A percentile compares a stretch with the other conserved stretches of the same genome.
Evolutionary conservation across 1,140 invertebrate species (phyloP).

Genomic region (Glossosoma conforme): DNA sequence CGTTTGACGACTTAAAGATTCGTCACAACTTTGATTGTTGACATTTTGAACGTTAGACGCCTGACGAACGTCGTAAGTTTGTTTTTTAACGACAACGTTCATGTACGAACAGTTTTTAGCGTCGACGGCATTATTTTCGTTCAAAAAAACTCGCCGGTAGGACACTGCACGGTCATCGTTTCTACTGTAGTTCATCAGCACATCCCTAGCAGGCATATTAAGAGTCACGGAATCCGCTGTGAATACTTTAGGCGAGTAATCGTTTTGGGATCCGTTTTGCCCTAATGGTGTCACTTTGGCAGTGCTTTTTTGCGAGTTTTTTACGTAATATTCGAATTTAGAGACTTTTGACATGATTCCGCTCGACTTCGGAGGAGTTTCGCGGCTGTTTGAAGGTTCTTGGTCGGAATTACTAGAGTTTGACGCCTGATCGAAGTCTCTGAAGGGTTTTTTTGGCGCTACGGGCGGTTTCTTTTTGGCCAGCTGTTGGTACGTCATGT

Average conservation of each 20-base stretch:
- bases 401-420: constrained; percentile 29
- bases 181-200: constrained; percentile 49
- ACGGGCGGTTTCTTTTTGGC: constrained; percentile 44
- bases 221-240: constrained; percentile 69
- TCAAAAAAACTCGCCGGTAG: constrained; percentile 39
- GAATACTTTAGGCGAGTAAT: constrained; percentile 71
- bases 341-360: constrained; percentile 58
- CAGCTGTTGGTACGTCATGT: constrained; percentile 45
- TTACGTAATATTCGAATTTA: constrained; percentile 57
- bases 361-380: constrained; percentile 37
- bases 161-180: constrained; percentile 23
- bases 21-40: too few species aligned
- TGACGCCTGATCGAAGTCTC: constrained; percentile 37
- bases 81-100: constrained; percentile 43
- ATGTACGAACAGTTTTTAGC: constrained; percentile 42
- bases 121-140: constrained; percentile 42
- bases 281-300: constrained; percentile 40
- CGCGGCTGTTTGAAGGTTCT: constrained; percentile 6
- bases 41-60: too few species aligned
- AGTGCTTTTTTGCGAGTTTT: constrained; percentile 46
- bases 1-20: too few species aligned
- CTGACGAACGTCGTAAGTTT: too few species aligned
- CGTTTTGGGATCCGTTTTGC: constrained; percentile 41
- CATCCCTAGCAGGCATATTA: constrained; percentile 73
- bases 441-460: constrained; percentile 42